Percentiles rank a stretch among this genome's conserved stretches.
Conservation (phyloP, 2,888 invertebrate species). For the Tinea trinotella region DNA sequence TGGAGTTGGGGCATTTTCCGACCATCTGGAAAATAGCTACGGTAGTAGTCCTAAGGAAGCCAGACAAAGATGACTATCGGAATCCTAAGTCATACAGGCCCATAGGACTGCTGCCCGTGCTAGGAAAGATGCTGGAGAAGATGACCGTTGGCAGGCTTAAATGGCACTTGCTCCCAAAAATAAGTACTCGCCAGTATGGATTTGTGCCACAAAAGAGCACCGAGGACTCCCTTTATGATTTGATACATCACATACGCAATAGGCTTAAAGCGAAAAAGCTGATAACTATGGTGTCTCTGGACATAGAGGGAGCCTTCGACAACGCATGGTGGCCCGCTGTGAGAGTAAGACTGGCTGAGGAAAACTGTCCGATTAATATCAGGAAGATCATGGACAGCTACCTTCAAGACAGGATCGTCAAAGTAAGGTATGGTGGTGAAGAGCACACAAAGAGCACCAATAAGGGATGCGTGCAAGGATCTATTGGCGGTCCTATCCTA, state of each 20-base stretch:
- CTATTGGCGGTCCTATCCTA: too few species aligned
- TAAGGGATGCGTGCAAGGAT: slow-evolving; percentile 23
- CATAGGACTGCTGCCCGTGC: neutral
- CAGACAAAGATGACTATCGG: slow-evolving; percentile 21
- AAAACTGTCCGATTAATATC: neutral
- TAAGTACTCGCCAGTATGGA: too few species aligned
- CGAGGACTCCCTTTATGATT: too few species aligned
- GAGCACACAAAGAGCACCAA: slow-evolving; percentile 8
- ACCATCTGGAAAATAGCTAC: slow-evolving; percentile 20
- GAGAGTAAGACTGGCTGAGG: neutral
- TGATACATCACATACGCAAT: neutral
- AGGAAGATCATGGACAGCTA: slow-evolving; percentile 5
- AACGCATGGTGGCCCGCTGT: neutral
- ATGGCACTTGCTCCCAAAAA: neutral
- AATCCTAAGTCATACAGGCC: slow-evolving; percentile 13
- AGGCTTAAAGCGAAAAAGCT: too few species aligned
- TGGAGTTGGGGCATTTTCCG: slow-evolving; percentile 22
- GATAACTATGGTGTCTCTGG: too few species aligned
- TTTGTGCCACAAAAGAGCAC: too few species aligned
- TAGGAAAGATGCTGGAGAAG: neutral
- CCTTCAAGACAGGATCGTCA: slow-evolving; percentile 18
- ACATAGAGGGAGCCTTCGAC: too few species aligned
- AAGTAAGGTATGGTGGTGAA: slow-evolving; percentile 20
- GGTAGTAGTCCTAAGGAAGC: slow-evolving; percentile 22
- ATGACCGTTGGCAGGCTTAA: neutral